Conservation (phyloP, 2,888 invertebrate genomes). For the Platycnemis pennipes region DNA sequence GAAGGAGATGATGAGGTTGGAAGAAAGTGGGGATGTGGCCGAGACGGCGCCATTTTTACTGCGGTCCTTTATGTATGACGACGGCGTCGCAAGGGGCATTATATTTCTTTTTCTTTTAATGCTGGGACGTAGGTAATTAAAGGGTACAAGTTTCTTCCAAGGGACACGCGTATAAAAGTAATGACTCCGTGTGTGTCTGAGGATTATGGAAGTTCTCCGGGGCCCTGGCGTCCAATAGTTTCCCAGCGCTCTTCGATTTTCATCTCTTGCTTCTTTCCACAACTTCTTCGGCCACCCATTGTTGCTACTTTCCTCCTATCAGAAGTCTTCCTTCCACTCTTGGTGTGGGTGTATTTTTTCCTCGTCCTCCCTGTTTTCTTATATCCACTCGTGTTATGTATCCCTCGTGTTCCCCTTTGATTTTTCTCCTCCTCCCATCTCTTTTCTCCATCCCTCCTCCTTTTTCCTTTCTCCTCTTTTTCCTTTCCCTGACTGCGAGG, state of each 20-base stretch:
- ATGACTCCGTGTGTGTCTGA: not conserved
- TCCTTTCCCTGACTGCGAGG: not conserved
- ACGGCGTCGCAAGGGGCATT: not conserved
- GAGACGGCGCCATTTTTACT: not conserved
- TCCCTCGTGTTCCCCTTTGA: constrained; percentile 2
- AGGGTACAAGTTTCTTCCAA: not conserved
- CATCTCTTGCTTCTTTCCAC: not conserved
- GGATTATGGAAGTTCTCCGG: not conserved
- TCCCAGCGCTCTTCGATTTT: not conserved
- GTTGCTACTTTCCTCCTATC: not conserved
- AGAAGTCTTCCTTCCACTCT: not conserved
- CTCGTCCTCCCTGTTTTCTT: not conserved
- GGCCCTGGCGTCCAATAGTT: constrained; percentile 49
- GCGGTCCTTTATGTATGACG: not conserved
- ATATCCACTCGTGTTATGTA: not conserved
- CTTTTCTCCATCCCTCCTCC: not conserved
- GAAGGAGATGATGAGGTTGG: not conserved
- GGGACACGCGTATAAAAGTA: not conserved
- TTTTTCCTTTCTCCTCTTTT: constrained; percentile 6
- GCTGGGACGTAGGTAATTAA: not conserved
- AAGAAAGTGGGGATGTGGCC: not conserved
- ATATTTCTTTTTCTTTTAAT: constrained; percentile 23
- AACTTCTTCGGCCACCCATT: not conserved
- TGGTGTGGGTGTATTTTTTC: not conserved
- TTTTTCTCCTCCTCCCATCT: not conserved